Evolutionary conservation across 2,888 invertebrate species (phyloP).

Genomic region (Spisula solida): DNA sequence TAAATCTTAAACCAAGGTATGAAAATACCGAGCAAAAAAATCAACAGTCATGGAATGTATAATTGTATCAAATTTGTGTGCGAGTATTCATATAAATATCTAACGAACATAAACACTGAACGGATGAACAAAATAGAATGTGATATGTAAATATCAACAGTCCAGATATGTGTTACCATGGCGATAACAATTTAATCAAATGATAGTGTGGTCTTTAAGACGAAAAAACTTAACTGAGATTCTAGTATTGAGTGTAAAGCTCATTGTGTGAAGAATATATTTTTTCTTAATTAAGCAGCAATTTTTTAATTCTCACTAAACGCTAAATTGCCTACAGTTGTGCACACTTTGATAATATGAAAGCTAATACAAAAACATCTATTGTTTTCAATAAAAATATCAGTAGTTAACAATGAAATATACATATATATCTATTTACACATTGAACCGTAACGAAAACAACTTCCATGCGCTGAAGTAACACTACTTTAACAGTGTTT

Average conservation of each 20-base stretch:
- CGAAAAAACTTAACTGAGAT: neutral
- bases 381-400: slow-evolving; percentile 14
- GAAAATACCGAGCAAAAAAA: neutral
- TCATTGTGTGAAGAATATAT: neutral
- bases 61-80: slow-evolving; percentile 10
- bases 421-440: slow-evolving; percentile 3
- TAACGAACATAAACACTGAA: neutral
- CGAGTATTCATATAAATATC: neutral
- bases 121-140: neutral
- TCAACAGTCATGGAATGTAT: slow-evolving; percentile 21
- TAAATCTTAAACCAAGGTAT: slow-evolving; percentile 8
- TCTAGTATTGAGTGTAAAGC: neutral
- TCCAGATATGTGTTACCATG: slow-evolving; percentile 8
- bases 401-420: slow-evolving; percentile 25
- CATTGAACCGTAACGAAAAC: slow-evolving; percentile 9
- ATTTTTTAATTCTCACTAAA: no score
- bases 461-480: neutral
- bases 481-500: neutral
- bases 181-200: neutral
- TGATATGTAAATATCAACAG: slow-evolving; percentile 24
- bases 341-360: neutral
- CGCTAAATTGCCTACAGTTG: neutral
- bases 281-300: neutral
- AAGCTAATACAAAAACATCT: slow-evolving; percentile 1
- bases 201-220: neutral